phyloP scores from a whole-genome alignment of 1,140 invertebrate species.

The Drosophila mayri region DNA sequence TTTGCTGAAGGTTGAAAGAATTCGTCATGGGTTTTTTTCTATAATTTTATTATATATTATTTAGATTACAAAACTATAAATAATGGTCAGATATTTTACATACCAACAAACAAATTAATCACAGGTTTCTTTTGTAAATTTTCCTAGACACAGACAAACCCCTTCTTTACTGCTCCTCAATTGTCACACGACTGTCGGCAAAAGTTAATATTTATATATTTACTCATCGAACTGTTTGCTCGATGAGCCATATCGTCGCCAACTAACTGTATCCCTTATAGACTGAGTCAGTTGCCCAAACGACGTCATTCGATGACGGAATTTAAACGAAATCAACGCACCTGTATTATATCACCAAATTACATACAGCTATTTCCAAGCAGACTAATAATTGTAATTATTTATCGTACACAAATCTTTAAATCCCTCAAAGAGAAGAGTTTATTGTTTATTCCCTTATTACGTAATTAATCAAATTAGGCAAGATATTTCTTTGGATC shows the following conservation, averaged over 20 bases:
- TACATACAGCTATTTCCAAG: slow-evolving; percentile 22
- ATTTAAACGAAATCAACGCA: slow-evolving; percentile 7
- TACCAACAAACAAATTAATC: neutral
- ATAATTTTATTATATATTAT: neutral
- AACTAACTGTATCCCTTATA: neutral
- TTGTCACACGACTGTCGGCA: slow-evolving; percentile 26
- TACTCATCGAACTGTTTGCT: slow-evolving; percentile 47
- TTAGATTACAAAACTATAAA: neutral
- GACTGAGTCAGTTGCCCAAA: slow-evolving; percentile 19
- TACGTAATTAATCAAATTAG: slow-evolving; percentile 74
- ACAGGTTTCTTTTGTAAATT: neutral
- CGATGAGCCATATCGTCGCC: slow-evolving; percentile 40
- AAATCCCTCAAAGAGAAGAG: slow-evolving; percentile 26
- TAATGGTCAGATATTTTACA: neutral
- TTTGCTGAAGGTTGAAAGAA: slow-evolving; percentile 16
- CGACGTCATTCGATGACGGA: slow-evolving; percentile 47
- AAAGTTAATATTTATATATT: slow-evolving; percentile 18
- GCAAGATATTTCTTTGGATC: slow-evolving; percentile 46
- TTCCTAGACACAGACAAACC: neutral
- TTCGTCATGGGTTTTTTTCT: slow-evolving; percentile 10
- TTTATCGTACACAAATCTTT: slow-evolving; percentile 22
- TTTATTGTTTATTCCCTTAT: slow-evolving; percentile 28
- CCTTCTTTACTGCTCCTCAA: neutral
- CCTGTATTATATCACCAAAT: slow-evolving; percentile 50
- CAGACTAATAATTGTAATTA: slow-evolving; percentile 55